phyloP scores from a whole-genome alignment of 2,113 vertebrate species.

The Chlorodrepanis virens region DNA sequence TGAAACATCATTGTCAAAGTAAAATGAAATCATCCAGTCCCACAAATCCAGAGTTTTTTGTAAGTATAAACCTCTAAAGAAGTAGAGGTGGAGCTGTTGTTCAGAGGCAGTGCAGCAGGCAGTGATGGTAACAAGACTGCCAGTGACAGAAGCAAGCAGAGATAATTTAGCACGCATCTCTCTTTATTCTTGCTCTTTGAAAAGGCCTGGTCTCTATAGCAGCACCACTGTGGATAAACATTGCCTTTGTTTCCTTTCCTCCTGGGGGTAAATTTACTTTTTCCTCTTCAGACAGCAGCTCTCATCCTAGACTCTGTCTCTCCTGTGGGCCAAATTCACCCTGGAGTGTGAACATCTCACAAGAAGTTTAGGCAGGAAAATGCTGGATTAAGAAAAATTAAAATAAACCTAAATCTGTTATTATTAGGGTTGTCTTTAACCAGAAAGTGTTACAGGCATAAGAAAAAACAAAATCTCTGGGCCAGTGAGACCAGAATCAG shows the following conservation, averaged over 20 bases:
- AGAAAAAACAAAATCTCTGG: neutral
- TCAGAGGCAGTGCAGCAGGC: neutral
- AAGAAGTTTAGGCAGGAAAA: neutral
- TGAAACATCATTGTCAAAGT: constrained; percentile 48
- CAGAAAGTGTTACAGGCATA: neutral
- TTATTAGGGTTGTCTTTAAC: neutral
- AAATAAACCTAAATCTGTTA: neutral
- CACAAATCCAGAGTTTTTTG: neutral
- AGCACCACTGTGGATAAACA: neutral
- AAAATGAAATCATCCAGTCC: constrained; percentile 35
- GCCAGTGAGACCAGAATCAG: neutral
- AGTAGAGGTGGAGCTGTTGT: neutral
- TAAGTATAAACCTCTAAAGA: neutral
- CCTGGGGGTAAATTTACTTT: constrained; percentile 32
- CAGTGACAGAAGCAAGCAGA: constrained; percentile 9
- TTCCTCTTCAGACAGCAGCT: neutral
- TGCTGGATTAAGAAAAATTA: neutral
- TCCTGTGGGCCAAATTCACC: neutral
- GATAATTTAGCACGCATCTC: constrained; percentile 28
- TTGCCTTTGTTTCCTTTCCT: constrained; percentile 1
- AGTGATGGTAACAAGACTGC: constrained; percentile 15
- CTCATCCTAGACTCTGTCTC: neutral
- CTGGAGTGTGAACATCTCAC: neutral
- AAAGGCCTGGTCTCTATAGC: neutral
- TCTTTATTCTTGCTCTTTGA: constrained; percentile 12